Evolutionary conservation across 2,888 invertebrate genomes (phyloP), one percentile per base, ranked within the genome.

Genomic region (Tetragonisca angustula): DNA sequence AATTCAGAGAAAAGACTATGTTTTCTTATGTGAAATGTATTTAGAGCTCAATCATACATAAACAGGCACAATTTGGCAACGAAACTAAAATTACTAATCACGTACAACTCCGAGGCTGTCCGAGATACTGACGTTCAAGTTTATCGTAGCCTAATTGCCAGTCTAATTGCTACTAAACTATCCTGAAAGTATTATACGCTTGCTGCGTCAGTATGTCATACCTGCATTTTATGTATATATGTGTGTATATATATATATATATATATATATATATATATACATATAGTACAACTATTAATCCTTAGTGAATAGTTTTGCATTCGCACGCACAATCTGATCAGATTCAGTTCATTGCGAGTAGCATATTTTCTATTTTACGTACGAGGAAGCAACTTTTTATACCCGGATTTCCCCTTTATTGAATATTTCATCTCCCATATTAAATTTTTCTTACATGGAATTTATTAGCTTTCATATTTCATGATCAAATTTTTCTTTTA

Each of bases 81-180:
- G n/a, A n/a, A 56, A 13, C 5, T 5, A n/a, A n/a, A 56, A 56
- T 59, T 59, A 24, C 56, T 15, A 24, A 59, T 59, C 56, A 59
- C 56, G 56, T n/a, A 21, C 15, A 5, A 59, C 5, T 59, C 56
- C 9, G 43, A 43, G 24, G n/a, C 56, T 56, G 56, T n/a, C 2
- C 13, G 13, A 56, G 2, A 13, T 24, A 13, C 56, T 59, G n/a
- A 59, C 15, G 13, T n/a, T 24, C 56, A 59, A 59, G n/a, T 59
- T 59, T 4, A 56, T 13, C 56, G 56, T n/a, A 56, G n/a, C n/a
- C 24, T 43, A 43, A 32, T 43, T 43, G 9, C 24, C 56, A 24
- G 56, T 59, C 15, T 59, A 59, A 59, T 59, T 59, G 56, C 56
- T 15, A n/a, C 24, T 59, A 59, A 59, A 59, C 56, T 59, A 59